Percentiles rank a stretch among this genome's conserved stretches.
These are phyloP conservation scores for Isoperla grammatica DNA, from an alignment of 2,888 invertebrate species.

Conservation along the genomic window DNA sequence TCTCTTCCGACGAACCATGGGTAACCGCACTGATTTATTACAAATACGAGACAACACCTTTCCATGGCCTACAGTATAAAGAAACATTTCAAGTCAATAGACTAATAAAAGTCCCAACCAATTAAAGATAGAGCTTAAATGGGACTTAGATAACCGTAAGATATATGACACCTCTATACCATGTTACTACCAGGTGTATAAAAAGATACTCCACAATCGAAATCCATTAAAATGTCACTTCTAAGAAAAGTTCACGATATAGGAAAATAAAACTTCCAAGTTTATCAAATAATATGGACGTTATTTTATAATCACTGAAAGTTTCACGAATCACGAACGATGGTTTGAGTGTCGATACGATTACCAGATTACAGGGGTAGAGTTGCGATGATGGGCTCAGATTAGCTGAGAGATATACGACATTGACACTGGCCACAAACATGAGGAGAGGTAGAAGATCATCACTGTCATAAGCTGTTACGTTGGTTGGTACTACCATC, in stretches of 20 bases:
- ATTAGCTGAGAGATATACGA: too few species aligned
- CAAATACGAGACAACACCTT: neutral
- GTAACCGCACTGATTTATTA: too few species aligned
- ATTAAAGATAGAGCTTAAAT: conserved; percentile 19
- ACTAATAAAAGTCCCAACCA: conserved; percentile 19
- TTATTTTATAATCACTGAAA: conserved; percentile 7
- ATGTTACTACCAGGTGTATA: conserved; percentile 17
- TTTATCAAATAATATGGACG: conserved; percentile 9
- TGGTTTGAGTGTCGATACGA: too few species aligned
- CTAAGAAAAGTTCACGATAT: neutral
- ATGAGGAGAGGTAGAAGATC: too few species aligned
- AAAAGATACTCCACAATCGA: conserved; percentile 12
- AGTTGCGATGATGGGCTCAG: too few species aligned
- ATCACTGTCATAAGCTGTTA: too few species aligned
- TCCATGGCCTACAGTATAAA: conserved; percentile 7
- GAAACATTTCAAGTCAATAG: conserved; percentile 17
- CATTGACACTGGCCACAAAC: too few species aligned
- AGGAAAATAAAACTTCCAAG: conserved; percentile 4
- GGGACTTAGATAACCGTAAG: conserved; percentile 10
- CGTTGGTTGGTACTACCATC: too few species aligned
- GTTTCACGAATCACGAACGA: neutral
- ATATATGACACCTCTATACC: conserved; percentile 16
- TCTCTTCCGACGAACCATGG: too few species aligned
- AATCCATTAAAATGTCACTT: conserved; percentile 17
- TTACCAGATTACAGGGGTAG: too few species aligned